phyloP scores from a whole-genome alignment of 2,797 vertebrate species.

The Mionectes olivaceus region DNA sequence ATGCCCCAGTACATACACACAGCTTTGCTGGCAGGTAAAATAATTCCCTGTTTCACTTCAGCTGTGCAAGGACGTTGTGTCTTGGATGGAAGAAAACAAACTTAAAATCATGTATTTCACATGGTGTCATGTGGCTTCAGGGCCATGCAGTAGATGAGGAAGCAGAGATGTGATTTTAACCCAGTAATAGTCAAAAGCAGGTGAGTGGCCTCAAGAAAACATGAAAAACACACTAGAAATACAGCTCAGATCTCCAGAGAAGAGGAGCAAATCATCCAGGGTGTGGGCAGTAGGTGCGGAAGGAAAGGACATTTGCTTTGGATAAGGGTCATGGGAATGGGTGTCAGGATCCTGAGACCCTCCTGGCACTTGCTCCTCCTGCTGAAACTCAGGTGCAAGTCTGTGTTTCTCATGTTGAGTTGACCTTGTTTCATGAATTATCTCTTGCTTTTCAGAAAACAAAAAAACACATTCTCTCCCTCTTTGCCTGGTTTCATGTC shows the following conservation, averaged over 20 bases:
- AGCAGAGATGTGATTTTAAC: conserved; percentile 4
- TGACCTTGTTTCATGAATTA: background rate
- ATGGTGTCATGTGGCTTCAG: background rate
- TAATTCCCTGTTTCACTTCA: background rate
- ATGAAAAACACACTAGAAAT: background rate
- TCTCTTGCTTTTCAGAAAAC: background rate
- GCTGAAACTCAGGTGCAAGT: background rate
- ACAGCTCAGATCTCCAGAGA: background rate
- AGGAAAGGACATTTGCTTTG: background rate
- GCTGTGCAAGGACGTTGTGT: background rate
- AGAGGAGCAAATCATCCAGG: background rate
- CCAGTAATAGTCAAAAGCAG: background rate
- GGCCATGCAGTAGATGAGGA: background rate
- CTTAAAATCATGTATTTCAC: background rate
- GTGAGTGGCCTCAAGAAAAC: background rate
- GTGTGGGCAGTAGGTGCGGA: background rate
- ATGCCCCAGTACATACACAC: background rate
- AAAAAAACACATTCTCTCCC: background rate
- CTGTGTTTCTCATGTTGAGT: background rate
- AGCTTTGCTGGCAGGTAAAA: background rate
- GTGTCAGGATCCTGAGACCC: background rate
- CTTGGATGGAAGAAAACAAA: background rate
- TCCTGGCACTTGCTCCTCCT: background rate
- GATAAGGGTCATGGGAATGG: rapidly evolving
- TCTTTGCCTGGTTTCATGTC: background rate